Base-by-base conservation (phyloP, 2,888 invertebrate species). In the Steinernema carpocapsae region DNA sequence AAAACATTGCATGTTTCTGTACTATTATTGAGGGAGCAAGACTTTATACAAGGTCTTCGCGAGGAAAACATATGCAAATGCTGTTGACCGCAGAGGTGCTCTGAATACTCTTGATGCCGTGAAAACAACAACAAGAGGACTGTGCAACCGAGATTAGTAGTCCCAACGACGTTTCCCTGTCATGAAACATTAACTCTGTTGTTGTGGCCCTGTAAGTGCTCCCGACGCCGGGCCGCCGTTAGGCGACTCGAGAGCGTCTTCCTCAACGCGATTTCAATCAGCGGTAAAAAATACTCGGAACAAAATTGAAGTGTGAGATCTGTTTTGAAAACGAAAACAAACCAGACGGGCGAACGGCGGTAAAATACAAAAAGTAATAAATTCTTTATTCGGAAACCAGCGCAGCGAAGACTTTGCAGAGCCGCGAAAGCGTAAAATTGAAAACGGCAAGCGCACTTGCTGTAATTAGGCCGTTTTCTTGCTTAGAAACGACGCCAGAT, bases 121-220 rank as follows among this genome's bases (percentile, higher is more conserved):
- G 10, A 37, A 37, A 37, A 37, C 37, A 37, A 37, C 10, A 37
- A 37, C 37, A 37, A 37, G 4, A 10, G 4, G 10, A 37, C 37
- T 37, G 37, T 37, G 37, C 37, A 37, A 10, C 37, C 10, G 37
- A 37, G 37, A 37, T 37, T 37, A 37, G 37, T 37, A 10, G 37
- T 37, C 37, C 10, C 37, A 37, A 37, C 4, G 37, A 37, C 4
- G 10, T 10, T 6, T 37, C 37, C 4, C n/a, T 22, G 7, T 64
- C 32, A 64, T 32, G n/a, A 64, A 64, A 32, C 64, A 64, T 64
- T 64, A 26, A 64, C 64, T 64, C 10, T 64, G 64, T 64, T 64
- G 64, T 64, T 64, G 64, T 64, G 19, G 64, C 10, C 4, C 24
- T 6, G 64, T 17, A 64, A 64, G 24, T 26, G 17, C 64, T 64